A percentile compares a stretch with the other conserved stretches of the same genome.
Evolutionary conservation across 2,888 invertebrate species (phyloP).

Genomic region (Pyrrhosoma nymphula): DNA sequence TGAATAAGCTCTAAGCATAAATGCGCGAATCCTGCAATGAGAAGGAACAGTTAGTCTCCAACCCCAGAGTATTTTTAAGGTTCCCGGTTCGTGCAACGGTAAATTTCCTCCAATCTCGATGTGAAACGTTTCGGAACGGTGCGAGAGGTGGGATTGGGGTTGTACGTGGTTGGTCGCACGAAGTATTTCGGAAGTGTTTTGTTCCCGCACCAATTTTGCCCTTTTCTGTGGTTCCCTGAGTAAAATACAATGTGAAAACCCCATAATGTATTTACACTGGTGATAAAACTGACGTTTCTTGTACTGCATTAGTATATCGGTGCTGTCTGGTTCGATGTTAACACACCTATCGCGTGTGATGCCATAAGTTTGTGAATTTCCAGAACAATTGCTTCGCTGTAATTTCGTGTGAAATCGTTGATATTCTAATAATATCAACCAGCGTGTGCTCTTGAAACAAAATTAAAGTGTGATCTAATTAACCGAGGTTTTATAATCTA

Average conservation of each 20-base stretch:
- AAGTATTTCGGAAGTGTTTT: slow-evolving; percentile 2
- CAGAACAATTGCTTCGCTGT: background rate
- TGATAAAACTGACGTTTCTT: background rate
- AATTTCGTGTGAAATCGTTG: background rate
- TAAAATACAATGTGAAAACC: background rate
- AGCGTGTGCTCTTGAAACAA: background rate
- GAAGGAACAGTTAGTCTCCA: no score
- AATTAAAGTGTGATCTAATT: background rate
- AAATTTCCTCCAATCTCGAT: slow-evolving; percentile 6
- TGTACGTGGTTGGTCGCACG: slow-evolving; percentile 63
- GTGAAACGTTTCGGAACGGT: background rate
- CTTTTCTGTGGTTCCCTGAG: background rate
- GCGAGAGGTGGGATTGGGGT: no score
- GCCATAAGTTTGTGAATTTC: background rate
- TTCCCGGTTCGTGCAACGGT: background rate
- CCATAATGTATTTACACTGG: background rate
- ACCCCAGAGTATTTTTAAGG: background rate
- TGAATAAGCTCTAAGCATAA: no score
- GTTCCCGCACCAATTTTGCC: background rate
- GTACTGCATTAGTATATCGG: background rate
- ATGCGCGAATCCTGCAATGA: no score
- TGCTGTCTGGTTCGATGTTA: background rate
- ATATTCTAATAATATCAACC: background rate
- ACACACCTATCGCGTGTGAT: background rate
- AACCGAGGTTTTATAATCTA: background rate